Percentiles rank a stretch among this genome's conserved stretches.
These are phyloP conservation scores for Nyctereutes procyonoides DNA, from an alignment of 2,113 vertebrate genomes.

Conservation along the genomic window DNA sequence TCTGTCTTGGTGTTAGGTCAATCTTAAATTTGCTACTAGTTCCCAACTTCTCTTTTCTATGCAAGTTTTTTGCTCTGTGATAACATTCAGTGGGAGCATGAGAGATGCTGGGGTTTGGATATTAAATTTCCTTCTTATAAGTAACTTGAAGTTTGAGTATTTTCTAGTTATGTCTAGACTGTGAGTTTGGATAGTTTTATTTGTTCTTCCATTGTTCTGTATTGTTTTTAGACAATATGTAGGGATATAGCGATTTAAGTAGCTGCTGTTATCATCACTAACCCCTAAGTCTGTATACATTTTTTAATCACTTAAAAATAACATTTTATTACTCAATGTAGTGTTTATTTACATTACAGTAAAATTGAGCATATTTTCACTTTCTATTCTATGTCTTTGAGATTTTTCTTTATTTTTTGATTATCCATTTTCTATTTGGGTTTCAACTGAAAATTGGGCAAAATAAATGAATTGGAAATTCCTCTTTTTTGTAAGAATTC, in stretches of 20 bases:
- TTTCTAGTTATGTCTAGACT: neutral
- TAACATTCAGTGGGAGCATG: neutral
- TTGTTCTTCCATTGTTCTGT: neutral
- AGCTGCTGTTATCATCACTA: neutral
- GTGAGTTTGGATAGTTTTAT: neutral
- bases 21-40: neutral
- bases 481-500: neutral
- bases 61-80: neutral
- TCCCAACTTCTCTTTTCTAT: neutral
- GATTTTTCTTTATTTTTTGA: neutral
- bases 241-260: neutral
- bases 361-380: neutral
- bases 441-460: neutral
- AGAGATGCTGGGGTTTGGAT: neutral
- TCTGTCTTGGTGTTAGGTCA: neutral
- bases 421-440: neutral
- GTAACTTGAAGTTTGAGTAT: neutral
- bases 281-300: neutral
- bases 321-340: neutral
- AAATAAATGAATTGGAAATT: neutral
- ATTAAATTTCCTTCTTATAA: neutral
- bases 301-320: constrained; percentile 6
- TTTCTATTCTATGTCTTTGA: neutral
- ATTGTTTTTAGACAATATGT: neutral
- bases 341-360: neutral